phyloP scores from a whole-genome alignment of 2,797 vertebrate species.

The Paramormyrops hopkinsi region DNA sequence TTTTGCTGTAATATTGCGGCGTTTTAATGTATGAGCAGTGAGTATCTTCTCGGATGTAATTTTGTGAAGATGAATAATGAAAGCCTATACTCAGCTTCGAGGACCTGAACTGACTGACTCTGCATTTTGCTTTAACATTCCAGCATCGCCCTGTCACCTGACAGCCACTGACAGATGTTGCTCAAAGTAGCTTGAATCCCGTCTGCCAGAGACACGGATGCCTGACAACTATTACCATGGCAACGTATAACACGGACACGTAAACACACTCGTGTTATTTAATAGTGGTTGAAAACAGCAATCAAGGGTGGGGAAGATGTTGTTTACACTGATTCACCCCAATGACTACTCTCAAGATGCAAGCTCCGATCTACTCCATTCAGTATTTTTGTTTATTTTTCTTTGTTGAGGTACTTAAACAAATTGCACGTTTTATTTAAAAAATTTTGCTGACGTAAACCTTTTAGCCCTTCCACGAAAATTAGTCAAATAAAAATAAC shows the following conservation, averaged over 20 bases:
- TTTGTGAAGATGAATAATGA: background rate
- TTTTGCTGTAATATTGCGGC: background rate
- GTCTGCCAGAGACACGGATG: background rate
- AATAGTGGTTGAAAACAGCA: background rate
- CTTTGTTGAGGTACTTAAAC: background rate
- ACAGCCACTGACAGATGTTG: background rate
- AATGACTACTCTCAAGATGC: background rate
- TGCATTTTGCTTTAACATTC: background rate
- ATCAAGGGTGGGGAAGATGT: background rate
- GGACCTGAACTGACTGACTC: background rate
- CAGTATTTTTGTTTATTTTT: background rate
- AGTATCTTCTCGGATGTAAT: background rate
- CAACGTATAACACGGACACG: background rate
- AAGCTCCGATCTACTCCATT: background rate
- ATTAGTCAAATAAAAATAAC: background rate
- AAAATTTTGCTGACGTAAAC: background rate
- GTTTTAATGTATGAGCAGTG: background rate
- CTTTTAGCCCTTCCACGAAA: background rate
- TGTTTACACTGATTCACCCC: constrained; percentile 1
- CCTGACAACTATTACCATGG: background rate
- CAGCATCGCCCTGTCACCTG: background rate
- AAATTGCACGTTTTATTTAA: background rate
- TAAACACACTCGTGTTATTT: background rate
- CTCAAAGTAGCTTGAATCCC: background rate
- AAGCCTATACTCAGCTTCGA: background rate